These are phyloP conservation scores for Cantharis lateralis DNA, from an alignment of 2,888 invertebrate genomes.

Conservation along the genomic window DNA sequence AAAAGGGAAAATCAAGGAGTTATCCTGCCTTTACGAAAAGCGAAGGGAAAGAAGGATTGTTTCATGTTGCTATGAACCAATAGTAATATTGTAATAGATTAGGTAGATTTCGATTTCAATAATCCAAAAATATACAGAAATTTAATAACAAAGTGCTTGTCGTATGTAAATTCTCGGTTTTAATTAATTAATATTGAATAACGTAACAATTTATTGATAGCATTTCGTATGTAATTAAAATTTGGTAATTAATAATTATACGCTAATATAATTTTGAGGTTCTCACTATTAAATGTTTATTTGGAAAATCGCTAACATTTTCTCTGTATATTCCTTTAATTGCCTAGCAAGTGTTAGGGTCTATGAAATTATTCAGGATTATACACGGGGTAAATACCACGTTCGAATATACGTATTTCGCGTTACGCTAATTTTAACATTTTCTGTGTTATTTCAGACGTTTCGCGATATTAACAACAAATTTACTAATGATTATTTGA, in stretches of 20 bases:
- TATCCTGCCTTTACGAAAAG: too few species aligned
- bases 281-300: slow-evolving; percentile 13
- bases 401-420: slow-evolving; percentile 20
- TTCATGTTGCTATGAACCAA: too few species aligned
- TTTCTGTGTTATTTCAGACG: neutral
- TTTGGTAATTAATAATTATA: neutral
- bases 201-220: neutral
- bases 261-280: neutral
- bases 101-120: neutral
- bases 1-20: too few species aligned
- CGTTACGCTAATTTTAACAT: slow-evolving; percentile 14
- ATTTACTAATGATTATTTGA: neutral
- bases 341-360: slow-evolving; percentile 26
- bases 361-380: slow-evolving; percentile 29
- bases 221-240: neutral
- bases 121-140: neutral
- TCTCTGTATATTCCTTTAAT: slow-evolving; percentile 19
- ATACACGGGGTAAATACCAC: slow-evolving; percentile 25
- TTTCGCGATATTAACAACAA: neutral
- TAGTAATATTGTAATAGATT: neutral
- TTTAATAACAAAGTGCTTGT: neutral
- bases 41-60: too few species aligned
- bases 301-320: slow-evolving; percentile 14
- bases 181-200: neutral
- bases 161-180: neutral